phyloP scores from a whole-genome alignment of 2,113 vertebrate genomes.

The Barbus barbus region DNA sequence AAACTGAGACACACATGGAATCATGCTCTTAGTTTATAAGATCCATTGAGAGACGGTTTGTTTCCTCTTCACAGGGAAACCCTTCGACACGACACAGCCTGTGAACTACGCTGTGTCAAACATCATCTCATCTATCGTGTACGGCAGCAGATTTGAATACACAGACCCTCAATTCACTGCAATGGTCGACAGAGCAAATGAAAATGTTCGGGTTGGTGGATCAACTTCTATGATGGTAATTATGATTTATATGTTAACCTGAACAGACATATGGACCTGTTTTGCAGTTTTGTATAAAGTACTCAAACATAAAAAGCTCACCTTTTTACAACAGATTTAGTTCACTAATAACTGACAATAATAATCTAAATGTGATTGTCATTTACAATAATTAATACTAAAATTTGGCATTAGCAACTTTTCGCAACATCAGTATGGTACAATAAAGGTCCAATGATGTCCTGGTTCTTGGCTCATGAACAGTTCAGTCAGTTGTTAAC shows the following conservation, averaged over 20 bases:
- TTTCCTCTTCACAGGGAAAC: slow-evolving; percentile 59
- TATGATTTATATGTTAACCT: neutral
- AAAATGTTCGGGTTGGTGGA: slow-evolving; percentile 50
- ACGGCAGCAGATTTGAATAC: slow-evolving; percentile 74
- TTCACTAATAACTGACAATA: too few species aligned
- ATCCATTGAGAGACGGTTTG: neutral
- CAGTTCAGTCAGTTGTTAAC: too few species aligned
- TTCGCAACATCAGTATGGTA: too few species aligned
- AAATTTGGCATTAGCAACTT: too few species aligned
- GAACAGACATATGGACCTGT: neutral
- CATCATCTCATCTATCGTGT: slow-evolving; percentile 73
- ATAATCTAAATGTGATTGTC: too few species aligned
- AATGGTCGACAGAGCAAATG: slow-evolving; percentile 61
- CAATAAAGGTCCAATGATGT: too few species aligned
- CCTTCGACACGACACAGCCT: slow-evolving; percentile 63
- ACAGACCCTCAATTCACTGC: slow-evolving; percentile 60
- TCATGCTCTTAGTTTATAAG: neutral
- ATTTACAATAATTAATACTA: too few species aligned
- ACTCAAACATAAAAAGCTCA: too few species aligned
- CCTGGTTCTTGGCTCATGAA: too few species aligned
- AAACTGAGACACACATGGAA: neutral
- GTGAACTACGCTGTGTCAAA: slow-evolving; percentile 70
- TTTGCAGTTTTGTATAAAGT: too few species aligned
- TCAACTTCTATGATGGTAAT: slow-evolving; percentile 60
- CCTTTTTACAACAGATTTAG: too few species aligned